phyloP scores from a whole-genome alignment of 2,113 vertebrate genomes.

The Bostrychus sinensis region DNA sequence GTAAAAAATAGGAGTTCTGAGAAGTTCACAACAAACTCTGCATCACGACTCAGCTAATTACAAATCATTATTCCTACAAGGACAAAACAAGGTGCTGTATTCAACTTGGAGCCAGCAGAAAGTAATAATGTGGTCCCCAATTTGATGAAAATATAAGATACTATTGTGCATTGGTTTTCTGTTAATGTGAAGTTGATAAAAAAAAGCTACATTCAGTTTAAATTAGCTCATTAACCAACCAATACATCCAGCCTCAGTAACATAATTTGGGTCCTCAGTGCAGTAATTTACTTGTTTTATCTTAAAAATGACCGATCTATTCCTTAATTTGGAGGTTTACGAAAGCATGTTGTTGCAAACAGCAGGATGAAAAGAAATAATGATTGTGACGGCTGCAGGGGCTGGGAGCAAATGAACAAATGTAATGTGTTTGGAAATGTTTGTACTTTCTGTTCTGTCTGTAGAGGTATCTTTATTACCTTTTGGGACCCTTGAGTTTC shows the following conservation, averaged over 20 bases:
- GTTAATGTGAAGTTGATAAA: not conserved
- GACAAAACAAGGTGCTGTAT: not conserved
- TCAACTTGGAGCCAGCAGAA: not conserved
- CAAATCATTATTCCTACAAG: not conserved
- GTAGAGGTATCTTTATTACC: not conserved
- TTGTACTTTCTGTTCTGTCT: not conserved
- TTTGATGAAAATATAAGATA: not conserved
- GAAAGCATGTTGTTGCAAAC: not conserved
- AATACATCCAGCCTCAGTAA: not conserved
- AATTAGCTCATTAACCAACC: not conserved
- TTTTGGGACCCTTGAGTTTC: not conserved
- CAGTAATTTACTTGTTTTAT: not conserved
- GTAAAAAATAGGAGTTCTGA: not conserved
- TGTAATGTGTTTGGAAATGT: not conserved
- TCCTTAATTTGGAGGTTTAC: conserved; percentile 3
- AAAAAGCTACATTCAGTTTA: not conserved
- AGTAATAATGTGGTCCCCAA: not conserved
- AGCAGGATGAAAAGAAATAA: not conserved
- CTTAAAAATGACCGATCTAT: conserved; percentile 1
- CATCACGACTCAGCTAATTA: not conserved
- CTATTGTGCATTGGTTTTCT: not conserved
- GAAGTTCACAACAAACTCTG: not conserved
- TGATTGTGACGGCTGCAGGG: not conserved
- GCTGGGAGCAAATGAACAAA: not conserved
- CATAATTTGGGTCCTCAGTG: not conserved